Percentiles rank a stretch among this genome's conserved stretches.
phyloP scores from a whole-genome alignment of 1,140 invertebrate species.

The Trichoplusia ni region DNA sequence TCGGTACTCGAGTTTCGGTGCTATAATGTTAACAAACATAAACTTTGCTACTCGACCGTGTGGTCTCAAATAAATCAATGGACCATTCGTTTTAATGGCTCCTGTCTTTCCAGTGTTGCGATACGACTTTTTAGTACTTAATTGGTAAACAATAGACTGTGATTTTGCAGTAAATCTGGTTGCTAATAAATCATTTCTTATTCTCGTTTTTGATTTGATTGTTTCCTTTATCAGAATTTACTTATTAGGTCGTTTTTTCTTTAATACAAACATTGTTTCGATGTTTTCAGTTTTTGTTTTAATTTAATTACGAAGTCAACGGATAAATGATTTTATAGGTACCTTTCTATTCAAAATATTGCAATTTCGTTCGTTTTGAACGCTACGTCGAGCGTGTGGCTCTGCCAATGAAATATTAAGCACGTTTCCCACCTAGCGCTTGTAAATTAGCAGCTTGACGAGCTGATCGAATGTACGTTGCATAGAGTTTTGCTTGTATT shows the following conservation, averaged over 20 bases:
- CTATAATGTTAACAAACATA: constrained; percentile 52
- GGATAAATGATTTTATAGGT: too few species aligned
- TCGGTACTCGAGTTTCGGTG: constrained; percentile 54
- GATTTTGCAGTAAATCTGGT: too few species aligned
- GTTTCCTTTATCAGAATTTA: too few species aligned
- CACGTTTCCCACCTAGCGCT: neutral
- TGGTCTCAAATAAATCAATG: constrained; percentile 11
- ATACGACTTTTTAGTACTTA: neutral
- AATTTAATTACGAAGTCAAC: too few species aligned
- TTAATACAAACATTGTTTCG: too few species aligned
- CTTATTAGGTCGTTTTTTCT: too few species aligned
- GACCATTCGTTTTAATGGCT: constrained; percentile 2
- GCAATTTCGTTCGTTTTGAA: too few species aligned
- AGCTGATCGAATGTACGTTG: constrained; percentile 11
- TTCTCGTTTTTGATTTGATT: too few species aligned
- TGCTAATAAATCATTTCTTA: too few species aligned
- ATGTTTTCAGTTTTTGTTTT: too few species aligned
- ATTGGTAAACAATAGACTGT: too few species aligned
- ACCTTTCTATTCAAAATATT: too few species aligned
- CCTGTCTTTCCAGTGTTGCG: constrained; percentile 1
- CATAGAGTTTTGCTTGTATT: constrained; percentile 7
- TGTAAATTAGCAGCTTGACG: neutral
- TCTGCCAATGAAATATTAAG: neutral
- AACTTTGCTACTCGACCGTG: constrained; percentile 34
- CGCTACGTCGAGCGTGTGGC: neutral